Conservation (phyloP, 2,797 vertebrate genomes). For the Spinus olivaceus region DNA sequence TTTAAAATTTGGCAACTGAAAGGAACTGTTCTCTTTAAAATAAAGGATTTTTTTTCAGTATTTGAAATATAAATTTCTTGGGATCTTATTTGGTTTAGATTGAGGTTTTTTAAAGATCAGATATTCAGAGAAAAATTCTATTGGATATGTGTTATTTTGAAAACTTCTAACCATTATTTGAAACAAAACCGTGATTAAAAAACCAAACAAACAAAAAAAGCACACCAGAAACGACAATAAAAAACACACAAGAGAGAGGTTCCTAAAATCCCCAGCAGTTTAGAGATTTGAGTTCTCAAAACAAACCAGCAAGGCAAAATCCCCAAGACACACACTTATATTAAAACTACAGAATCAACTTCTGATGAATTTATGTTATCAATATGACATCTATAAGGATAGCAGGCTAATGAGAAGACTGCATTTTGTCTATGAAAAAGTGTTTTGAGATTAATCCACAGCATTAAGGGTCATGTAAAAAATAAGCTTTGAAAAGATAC, state of each 20-base stretch:
- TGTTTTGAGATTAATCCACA: not conserved
- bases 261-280: not conserved
- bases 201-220: not conserved
- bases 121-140: not conserved
- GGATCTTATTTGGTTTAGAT: not conserved
- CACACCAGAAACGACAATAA: not conserved
- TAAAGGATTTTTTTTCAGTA: not conserved
- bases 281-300: not conserved
- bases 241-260: not conserved
- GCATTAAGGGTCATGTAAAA: not conserved
- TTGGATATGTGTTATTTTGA: not conserved
- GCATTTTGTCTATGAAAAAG: not conserved
- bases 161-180: constrained; percentile 33
- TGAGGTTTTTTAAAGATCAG: not conserved
- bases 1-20: not conserved
- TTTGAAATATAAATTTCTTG: not conserved
- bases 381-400: not conserved
- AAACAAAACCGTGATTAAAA: not conserved
- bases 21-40: not conserved
- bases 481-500: not conserved
- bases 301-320: not conserved
- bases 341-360: not conserved
- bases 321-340: not conserved
- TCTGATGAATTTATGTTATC: not conserved
- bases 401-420: not conserved